These are phyloP conservation scores for Agrypnia vestita DNA, from an alignment of 1,140 invertebrate species.

Conservation along the genomic window DNA sequence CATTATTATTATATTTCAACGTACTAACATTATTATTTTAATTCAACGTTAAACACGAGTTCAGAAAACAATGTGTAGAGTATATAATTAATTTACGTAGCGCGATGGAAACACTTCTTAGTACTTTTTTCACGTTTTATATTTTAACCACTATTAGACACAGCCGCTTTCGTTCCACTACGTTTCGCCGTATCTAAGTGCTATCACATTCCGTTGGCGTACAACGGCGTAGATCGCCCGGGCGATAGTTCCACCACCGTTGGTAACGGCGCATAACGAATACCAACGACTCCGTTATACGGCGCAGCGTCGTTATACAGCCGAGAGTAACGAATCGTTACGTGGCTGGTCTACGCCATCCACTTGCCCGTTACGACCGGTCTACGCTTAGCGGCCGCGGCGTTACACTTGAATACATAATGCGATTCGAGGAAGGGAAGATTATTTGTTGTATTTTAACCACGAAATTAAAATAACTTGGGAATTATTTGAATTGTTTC, in stretches of 20 bases:
- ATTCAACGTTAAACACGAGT: too few species aligned
- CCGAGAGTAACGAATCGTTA: constrained; percentile 48
- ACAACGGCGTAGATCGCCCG: constrained; percentile 40
- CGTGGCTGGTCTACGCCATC: constrained; percentile 23
- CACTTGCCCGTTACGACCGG: constrained; percentile 20
- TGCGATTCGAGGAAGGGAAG: background rate
- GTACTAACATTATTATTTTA: too few species aligned
- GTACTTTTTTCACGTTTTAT: background rate
- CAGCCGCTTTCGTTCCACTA: background rate
- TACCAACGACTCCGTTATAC: constrained; percentile 34
- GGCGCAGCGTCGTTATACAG: constrained; percentile 16
- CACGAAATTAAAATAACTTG: too few species aligned
- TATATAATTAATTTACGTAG: too few species aligned
- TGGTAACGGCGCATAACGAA: constrained; percentile 44
- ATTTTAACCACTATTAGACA: background rate
- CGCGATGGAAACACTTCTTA: too few species aligned
- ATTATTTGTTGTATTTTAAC: too few species aligned
- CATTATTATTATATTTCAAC: too few species aligned
- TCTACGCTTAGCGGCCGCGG: constrained; percentile 20
- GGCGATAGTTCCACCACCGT: constrained; percentile 37
- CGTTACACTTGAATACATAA: constrained; percentile 16
- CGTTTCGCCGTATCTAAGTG: background rate
- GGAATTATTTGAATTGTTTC: too few species aligned
- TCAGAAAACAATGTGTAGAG: too few species aligned
- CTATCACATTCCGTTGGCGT: constrained; percentile 33